Percentiles rank a stretch among this genome's conserved stretches.
phyloP scores from a whole-genome alignment of 2,888 invertebrate genomes.

The Trichopoda pennipes region DNA sequence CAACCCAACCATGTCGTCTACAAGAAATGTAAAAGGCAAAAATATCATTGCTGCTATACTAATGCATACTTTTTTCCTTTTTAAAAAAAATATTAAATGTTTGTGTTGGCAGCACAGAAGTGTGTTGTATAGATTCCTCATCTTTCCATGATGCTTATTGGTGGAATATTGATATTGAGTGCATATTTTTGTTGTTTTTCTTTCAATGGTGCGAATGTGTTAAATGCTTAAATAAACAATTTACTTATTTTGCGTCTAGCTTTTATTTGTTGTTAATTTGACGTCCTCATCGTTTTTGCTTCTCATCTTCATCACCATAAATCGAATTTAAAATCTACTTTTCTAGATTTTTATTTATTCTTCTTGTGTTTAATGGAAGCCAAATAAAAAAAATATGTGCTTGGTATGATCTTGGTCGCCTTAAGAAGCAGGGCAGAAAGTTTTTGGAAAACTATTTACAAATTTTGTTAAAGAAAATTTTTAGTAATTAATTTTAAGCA shows the following conservation, averaged over 20 bases:
- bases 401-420: not conserved
- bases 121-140: slow-evolving; percentile 38
- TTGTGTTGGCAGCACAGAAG: not conserved
- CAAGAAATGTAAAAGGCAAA: slow-evolving; percentile 12
- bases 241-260: slow-evolving; percentile 60
- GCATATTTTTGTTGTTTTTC: slow-evolving; percentile 29
- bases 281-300: slow-evolving; percentile 7
- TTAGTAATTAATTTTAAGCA: too few relatives aligned
- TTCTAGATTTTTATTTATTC: not conserved
- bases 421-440: not conserved
- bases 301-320: slow-evolving; percentile 29
- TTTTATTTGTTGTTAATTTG: slow-evolving; percentile 37
- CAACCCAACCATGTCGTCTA: slow-evolving; percentile 10
- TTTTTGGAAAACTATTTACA: too few relatives aligned
- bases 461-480: too few relatives aligned
- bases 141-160: slow-evolving; percentile 18
- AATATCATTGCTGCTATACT: slow-evolving; percentile 50
- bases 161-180: slow-evolving; percentile 57
- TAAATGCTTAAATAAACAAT: slow-evolving; percentile 77
- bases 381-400: not conserved
- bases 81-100: not conserved
- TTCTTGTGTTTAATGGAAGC: not conserved
- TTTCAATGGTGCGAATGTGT: slow-evolving; percentile 72
- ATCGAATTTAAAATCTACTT: slow-evolving; percentile 8
- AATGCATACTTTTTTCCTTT: not conserved